Base-by-base conservation (phyloP, 1,140 invertebrate species). In the Gonatopus flavifemur region DNA sequence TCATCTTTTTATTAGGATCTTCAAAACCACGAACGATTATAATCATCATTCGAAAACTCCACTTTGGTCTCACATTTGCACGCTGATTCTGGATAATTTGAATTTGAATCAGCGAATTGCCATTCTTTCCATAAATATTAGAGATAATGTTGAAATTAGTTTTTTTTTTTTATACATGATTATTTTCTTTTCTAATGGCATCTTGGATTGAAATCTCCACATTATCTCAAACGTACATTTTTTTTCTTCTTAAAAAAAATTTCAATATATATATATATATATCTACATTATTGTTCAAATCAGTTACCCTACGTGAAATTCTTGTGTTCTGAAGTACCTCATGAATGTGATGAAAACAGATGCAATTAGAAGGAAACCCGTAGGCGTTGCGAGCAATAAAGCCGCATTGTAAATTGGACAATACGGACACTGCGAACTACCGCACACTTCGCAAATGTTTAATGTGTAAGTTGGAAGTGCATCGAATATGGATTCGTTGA, bases 401-500 rank as follows among this genome's bases (percentile, higher is more conserved):
- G 85, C 87, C 28, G 83, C 72, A 63, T 92, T 93, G 77, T 92
- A 95, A 57, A 93, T 92, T 19, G 91, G 88, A 77, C 95, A 98
- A 70, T 98, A 98, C 0, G 95, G 95, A 78, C 96, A 98, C 72
- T 98, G 95, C 35, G 92, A 98, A 16, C 94, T 97, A 24, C 95
- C 96, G 70, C 95, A 98, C n/a, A 98, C 95, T 70, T 97, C 93
- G 69, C 95, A 98, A 55, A 98, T 96, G 72, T 95, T 96, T 20
- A 97, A 77, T 12, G 91, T 80, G 72, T 95, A 95, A 2, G 94
- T 89, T 19, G 91, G 86, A 36, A 93, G 82, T 2, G 93, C 86
- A 66, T 96, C 92, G 66, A 96, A 95, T 75, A 98, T 90, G 0
- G 89, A 88, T 79, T 96, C 92, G 67, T 96, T 96, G 79, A 93